Conservation (phyloP, 2,888 invertebrate genomes). For the Aelia acuminata region DNA sequence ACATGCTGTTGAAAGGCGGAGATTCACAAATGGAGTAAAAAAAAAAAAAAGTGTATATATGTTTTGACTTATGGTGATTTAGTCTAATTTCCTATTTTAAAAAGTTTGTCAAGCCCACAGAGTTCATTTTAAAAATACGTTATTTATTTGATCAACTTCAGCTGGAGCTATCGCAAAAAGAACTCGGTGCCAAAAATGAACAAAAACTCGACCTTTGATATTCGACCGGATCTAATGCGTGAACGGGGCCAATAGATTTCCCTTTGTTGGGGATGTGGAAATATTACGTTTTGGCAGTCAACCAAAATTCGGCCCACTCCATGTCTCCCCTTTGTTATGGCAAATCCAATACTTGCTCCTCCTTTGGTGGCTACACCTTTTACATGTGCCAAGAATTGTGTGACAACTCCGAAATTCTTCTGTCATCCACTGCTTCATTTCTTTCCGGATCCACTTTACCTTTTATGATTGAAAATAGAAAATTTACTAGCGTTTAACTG, state of each 20-base stretch:
- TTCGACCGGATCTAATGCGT: background rate
- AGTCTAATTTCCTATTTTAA: no score
- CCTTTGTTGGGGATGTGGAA: slow-evolving; percentile 1
- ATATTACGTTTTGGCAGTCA: slow-evolving; percentile 17
- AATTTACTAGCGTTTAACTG: no score
- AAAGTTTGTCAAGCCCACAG: no score
- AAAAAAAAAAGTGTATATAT: no score
- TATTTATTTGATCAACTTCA: background rate
- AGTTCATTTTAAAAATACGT: no score
- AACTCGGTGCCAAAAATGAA: background rate
- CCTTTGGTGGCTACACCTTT: slow-evolving; percentile 23
- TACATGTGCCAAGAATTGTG: background rate
- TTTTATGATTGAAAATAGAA: no score
- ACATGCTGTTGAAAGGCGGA: no score
- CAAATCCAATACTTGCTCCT: slow-evolving; percentile 16
- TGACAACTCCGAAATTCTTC: background rate
- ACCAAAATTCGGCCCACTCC: slow-evolving; percentile 25
- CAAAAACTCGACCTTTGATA: slow-evolving; percentile 27
- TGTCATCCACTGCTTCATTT: no score
- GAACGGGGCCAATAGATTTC: slow-evolving; percentile 8
- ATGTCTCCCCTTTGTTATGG: slow-evolving; percentile 24
- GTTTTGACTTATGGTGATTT: no score
- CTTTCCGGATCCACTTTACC: no score
- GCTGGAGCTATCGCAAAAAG: background rate
- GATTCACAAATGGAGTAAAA: no score